Base-by-base conservation (phyloP, 1,140 invertebrate species). In the Pteromalus puparum region DNA sequence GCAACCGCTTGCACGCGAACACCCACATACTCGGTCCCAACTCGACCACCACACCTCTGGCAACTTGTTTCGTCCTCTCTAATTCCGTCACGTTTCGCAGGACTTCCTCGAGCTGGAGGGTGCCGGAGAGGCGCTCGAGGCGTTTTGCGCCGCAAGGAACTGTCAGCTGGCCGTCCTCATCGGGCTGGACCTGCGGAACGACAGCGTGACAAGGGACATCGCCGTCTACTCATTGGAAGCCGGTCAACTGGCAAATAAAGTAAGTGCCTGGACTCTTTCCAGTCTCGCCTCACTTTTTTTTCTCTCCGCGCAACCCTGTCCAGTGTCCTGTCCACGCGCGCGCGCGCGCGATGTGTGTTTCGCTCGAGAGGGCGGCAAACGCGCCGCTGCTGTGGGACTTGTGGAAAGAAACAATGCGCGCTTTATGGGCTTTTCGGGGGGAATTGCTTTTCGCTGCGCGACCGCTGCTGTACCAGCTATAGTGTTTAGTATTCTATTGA, bases 151-250 rank as follows among this genome's bases (percentile, higher is more conserved):
- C 26, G 87, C 91, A 86, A 90, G 89, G 38, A 89, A 93, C 67
- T 90, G 88, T 46, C 84, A 87, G 73, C 86, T 93, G 15, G 86
- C 93, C 3, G 85, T 95, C 21, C 87, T 95, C 18, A 91, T 95
- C 26, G 95, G 95, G 72, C 91, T 95, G 89, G 89, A 93, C 82
- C 89, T 93, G 77, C 88, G 86, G 65, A 88, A 90, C 10, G 88
- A 91, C 75, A 85, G 78, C 9, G 91, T 94, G 38, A 89, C 90
- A 83, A 92, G 94, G 84, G 94, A 95, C 89, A 87, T 95, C 6
- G 94, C 91, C 18, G 85, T 95, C 24, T 94, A 93, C 88, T 92
- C 91, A 68, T 89, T 88, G 84, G 79, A 65, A 28, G 68, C 53
- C 85, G 67, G 91, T 90, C 88, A 87, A 82, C 83, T 90, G 85